Evolutionary conservation across 2,113 vertebrate genomes (phyloP), one percentile per base, ranked within the genome.

Genomic region (Prietella phreatophila): DNA sequence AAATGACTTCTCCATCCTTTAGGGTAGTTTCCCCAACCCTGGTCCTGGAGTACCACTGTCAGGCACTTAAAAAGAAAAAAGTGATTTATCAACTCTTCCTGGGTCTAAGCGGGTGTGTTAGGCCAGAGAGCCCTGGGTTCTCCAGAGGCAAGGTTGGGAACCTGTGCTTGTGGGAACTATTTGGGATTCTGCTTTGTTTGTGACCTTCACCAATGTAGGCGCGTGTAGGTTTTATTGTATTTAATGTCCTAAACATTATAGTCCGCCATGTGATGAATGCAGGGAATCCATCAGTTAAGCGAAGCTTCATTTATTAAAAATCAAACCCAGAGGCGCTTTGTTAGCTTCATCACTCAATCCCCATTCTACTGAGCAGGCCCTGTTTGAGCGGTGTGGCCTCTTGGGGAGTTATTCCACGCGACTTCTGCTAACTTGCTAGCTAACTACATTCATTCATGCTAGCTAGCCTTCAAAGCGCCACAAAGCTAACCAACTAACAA

Each of bases 341-440:
- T 20, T 56, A 11, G 50, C 2, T 55, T 79, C 19, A 30, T 30
- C 5, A 3, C 17, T 69, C n/a, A 13, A 22, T 8, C 69, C 22
- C 2, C 17, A 20, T 47, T 27, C 4, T 1, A 50, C 75, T n/a
- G 0, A 10, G 4, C 25, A 78, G 79, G 55, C 79, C n/a, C 55
- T 33, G 53, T 10, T 4, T 20, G 2, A 22, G 30, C 53, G 9
- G 10, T 11, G 30, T 58, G 79, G 79, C 79, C 30, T 82, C 79
- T 36, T 58, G 55, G 30, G 79, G 30, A 33, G 79, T 58, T 82
- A 22, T 58, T 82, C 80, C 80, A 82, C 80, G 80, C 80, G 80
- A 82, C 58, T 82, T 82, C 22, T 39, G 80, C 80, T 82, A 61
- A 60, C 80, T 82, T 82, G 80, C 56, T 61, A 61, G 56, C 80